Base-by-base conservation (phyloP, 2,113 vertebrate species). In the Epinephelus cyanopodus region DNA sequence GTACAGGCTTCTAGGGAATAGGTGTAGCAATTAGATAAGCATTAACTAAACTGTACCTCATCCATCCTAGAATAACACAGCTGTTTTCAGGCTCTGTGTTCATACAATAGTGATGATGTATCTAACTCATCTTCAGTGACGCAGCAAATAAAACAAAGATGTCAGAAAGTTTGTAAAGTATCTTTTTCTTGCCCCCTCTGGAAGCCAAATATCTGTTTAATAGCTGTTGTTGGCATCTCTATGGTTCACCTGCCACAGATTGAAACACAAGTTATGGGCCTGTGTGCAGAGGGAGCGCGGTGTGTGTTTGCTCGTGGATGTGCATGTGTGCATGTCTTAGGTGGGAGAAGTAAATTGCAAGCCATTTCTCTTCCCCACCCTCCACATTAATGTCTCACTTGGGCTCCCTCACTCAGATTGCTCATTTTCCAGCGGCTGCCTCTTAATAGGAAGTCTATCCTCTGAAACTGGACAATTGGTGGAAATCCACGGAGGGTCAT, bases 351-450 rank as follows among this genome's bases (percentile, higher is more conserved):
- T 69, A 87, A 91, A 92, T 89, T 93, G 83, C 77, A 85, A 89
- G 78, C 86, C 81, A 82, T 93, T 88, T 87, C 80, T 93, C 86
- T 82, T 79, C 76, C 62, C 77, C 56, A 53, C 73, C 76, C 60
- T 67, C 80, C 12, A 84, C 78, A 80, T 77, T 91, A 90, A 93
- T 88, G 90, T 93, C 88, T 89, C 89, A 86, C 89, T 90, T 87
- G 92, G 93, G 89, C 82, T 90, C 87, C 89, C 68, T 89, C 82
- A 54, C 87, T 92, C 89, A 79, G 85, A 88, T 86, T 90, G 86
- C 93, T 91, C 90, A 92, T 94, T 94, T 94, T 95, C 93, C 87
- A 92, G 91, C 82, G 64, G 83, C 81, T 92, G 93, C 87, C 79
- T 93, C 89, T 93, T 92, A 94, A 93, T 94, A 64, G 62, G 81